phyloP scores from a whole-genome alignment of 2,797 vertebrate species.

The Hemibagrus guttatus region DNA sequence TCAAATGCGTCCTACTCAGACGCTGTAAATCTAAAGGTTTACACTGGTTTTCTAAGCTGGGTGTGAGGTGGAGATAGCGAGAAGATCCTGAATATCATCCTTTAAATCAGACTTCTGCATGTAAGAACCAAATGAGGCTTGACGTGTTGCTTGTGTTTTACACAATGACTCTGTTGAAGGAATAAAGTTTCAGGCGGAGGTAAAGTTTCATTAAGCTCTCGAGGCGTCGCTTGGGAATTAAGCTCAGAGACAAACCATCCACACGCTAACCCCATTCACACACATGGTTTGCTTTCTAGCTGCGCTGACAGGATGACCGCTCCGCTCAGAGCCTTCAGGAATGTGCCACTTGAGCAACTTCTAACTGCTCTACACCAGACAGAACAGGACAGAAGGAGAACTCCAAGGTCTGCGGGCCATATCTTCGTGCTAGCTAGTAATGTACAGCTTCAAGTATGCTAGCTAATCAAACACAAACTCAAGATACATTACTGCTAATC shows the following conservation, averaged over 20 bases:
- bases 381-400: not conserved
- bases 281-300: not conserved
- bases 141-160: not conserved
- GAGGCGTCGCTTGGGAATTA: slow-evolving; percentile 7
- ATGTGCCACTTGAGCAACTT: slow-evolving; percentile 69
- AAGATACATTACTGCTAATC: not conserved
- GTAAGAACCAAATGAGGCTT: not conserved
- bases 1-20: not conserved
- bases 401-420: not conserved
- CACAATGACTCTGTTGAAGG: slow-evolving; percentile 12
- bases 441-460: no score
- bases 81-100: not conserved
- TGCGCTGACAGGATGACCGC: slow-evolving; percentile 9
- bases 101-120: not conserved
- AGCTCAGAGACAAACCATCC: slow-evolving; percentile 4
- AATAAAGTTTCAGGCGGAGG: slow-evolving; percentile 7
- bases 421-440: not conserved
- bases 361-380: slow-evolving; percentile 63
- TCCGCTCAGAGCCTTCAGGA: slow-evolving; percentile 61
- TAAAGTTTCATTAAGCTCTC: slow-evolving; percentile 53
- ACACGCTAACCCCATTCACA: not conserved
- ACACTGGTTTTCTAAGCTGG: not conserved
- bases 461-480: not conserved
- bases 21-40: not conserved
- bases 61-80: not conserved